Conservation (phyloP, 2,797 vertebrate genomes). For the Synanceia verrucosa region DNA sequence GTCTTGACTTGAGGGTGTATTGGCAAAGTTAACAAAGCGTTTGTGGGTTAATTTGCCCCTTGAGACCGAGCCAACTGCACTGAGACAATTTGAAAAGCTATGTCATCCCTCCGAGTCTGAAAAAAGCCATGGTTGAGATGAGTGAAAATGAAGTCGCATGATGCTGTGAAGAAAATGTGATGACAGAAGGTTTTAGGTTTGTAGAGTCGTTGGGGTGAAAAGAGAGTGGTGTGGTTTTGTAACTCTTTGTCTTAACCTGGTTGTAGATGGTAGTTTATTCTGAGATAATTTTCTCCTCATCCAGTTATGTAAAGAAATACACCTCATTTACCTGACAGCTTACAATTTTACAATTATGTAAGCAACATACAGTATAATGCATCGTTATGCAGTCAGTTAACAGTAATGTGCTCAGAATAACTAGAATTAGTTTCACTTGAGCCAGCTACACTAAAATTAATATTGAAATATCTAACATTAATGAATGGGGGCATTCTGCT, state of each 20-base stretch:
- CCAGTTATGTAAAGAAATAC: neutral
- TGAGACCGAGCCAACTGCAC: constrained; percentile 48
- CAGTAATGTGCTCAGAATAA: neutral
- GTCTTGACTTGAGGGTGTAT: constrained; percentile 42
- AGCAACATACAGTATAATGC: neutral
- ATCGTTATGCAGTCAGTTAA: neutral
- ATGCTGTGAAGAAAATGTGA: neutral
- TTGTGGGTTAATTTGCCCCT: constrained; percentile 53
- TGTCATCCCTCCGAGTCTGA: neutral
- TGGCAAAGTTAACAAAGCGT: constrained; percentile 40
- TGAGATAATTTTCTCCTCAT: neutral
- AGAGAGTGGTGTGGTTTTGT: neutral
- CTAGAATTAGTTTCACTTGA: neutral
- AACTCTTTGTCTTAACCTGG: neutral
- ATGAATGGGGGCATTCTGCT: neutral
- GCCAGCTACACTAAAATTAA: neutral
- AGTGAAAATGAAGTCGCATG: neutral
- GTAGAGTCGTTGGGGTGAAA: neutral
- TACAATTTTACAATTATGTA: neutral
- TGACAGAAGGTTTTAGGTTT: neutral
- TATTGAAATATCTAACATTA: neutral
- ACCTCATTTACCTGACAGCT: neutral
- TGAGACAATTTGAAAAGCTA: constrained; percentile 47
- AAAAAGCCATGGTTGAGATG: constrained; percentile 1
- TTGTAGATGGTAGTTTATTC: neutral